These are phyloP conservation scores for Hypsopygia costalis DNA, from an alignment of 2,888 invertebrate genomes.

Conservation along the genomic window DNA sequence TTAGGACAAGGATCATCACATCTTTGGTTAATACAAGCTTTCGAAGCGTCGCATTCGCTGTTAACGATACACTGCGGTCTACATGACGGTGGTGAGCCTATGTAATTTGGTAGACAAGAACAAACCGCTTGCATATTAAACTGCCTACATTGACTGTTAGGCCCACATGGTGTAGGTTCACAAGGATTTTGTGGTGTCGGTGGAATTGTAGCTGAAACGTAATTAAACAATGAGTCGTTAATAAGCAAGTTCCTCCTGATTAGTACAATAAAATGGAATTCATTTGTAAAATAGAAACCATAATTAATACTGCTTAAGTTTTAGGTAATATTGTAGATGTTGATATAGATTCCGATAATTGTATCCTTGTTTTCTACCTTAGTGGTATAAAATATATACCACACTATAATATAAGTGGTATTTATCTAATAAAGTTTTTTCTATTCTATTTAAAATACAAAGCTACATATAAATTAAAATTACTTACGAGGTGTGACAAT, in stretches of 20 bases:
- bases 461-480: neutral
- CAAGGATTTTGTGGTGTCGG: constrained; percentile 85
- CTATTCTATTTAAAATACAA: too few species aligned
- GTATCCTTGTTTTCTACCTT: too few species aligned
- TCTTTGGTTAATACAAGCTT: constrained; percentile 91
- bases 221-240: neutral
- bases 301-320: too few species aligned
- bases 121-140: constrained; percentile 91
- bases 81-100: constrained; percentile 89
- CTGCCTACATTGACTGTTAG: constrained; percentile 91
- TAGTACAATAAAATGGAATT: too few species aligned
- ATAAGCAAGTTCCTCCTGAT: too few species aligned
- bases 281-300: too few species aligned
- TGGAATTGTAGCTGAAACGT: constrained; percentile 58
- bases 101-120: constrained; percentile 89
- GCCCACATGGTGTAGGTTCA: constrained; percentile 92
- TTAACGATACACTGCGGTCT: constrained; percentile 93
- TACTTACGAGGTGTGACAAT: constrained; percentile 62
- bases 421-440: too few species aligned
- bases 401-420: too few species aligned
- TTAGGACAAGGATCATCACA: constrained; percentile 94
- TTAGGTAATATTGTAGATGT: too few species aligned
- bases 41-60: constrained; percentile 89
- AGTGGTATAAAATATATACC: too few species aligned
- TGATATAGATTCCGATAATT: too few species aligned